Base-by-base conservation (phyloP, 2,888 invertebrate genomes). In the Sarcophaga variegata region DNA sequence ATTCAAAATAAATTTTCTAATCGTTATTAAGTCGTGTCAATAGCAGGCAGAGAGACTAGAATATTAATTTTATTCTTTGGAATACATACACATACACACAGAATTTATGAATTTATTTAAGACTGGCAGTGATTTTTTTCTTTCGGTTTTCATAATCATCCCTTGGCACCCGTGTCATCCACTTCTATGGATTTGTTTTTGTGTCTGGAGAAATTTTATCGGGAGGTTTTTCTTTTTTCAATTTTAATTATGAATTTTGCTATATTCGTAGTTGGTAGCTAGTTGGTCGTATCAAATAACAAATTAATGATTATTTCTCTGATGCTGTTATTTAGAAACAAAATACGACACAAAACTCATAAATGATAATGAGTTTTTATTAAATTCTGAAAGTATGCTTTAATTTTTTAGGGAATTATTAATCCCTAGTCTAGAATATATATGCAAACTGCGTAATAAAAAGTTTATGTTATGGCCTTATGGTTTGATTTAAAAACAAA, bases 211-310 rank as follows among this genome's bases (percentile, higher is more conserved):
- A n/a, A 54, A 8, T 59, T 49, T 63, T 49, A 2, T 27, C 49
- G 17, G 14, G 14, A 17, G 47, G 25, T 25, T 47, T 62, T 12
- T 12, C 2, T 49, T 79, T 79, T 25, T 25, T 62, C 70, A 54
- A 22, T 63, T 74, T 45, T 47, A 45, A 22, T 74, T 17, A 74
- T 49, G 22, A 45, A 59, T 12, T 27, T 25, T 80, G 14, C 17
- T 49, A 14, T 60, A 20, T 5, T 64, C 17, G 8, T 47, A 25
- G 63, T 14, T 45, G 67, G 22, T 78, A 54, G 67, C 22, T 22
- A 54, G 45, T 74, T 74, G 22, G 63, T 11, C 45, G 45, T 74
- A 79, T 83, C 78, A 74, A 69, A 83, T 83, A 37, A 63, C 78
- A 79, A 67, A 74, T 79, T 79, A 83, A 83, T 79, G 62, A 67